A percentile compares a stretch with the other conserved stretches of the same genome.
Conservation (phyloP, 2,797 vertebrate species). For the Poecilia picta region DNA sequence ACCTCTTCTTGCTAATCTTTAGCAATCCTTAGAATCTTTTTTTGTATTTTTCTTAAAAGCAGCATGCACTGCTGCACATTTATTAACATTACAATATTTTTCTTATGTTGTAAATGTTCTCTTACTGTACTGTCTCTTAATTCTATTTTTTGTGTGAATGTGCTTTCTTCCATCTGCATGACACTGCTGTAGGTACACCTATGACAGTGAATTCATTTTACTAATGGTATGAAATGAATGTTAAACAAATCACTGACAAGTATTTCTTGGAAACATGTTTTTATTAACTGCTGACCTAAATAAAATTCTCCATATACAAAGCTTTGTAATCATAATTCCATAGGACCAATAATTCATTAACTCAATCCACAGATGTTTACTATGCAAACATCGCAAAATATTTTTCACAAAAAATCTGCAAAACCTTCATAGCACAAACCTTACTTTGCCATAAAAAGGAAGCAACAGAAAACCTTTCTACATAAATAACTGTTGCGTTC, state of each 20-base stretch:
- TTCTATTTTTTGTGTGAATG: not conserved
- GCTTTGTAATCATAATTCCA: conserved; percentile 22
- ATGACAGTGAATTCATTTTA: not conserved
- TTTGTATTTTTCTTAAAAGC: not conserved
- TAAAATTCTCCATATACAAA: not conserved
- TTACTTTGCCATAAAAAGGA: not conserved
- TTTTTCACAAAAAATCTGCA: not conserved
- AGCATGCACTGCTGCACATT: not conserved
- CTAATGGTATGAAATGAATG: not conserved
- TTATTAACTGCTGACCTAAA: conserved; percentile 23
- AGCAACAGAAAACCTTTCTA: not conserved
- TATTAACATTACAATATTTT: not conserved
- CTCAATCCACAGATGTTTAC: not conserved
- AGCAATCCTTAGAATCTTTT: not conserved
- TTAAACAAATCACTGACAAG: not conserved
- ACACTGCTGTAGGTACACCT: not conserved
- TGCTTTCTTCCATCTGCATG: not conserved
- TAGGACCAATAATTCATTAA: not conserved
- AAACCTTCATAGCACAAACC: not conserved
- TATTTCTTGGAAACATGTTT: not conserved
- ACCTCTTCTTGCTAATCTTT: not conserved
- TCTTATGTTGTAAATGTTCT: not conserved
- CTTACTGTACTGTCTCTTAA: not conserved
- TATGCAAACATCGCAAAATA: conserved; percentile 10
- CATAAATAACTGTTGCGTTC: not conserved